Conservation (phyloP, 2,888 invertebrate genomes). For the Drosophila quinaria region DNA sequence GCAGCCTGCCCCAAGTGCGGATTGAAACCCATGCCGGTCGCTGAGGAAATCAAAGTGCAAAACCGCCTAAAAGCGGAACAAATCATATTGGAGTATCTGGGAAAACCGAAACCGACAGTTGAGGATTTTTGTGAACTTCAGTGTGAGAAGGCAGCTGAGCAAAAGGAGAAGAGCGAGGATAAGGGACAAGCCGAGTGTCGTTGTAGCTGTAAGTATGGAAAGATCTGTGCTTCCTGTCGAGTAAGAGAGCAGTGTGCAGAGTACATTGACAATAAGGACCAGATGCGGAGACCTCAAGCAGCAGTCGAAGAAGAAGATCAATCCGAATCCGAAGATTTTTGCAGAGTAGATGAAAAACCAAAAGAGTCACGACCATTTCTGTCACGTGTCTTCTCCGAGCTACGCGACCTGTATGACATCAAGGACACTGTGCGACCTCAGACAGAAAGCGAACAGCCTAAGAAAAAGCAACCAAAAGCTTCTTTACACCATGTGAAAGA, state of each 20-base stretch:
- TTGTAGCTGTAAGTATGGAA: constrained; percentile 69
- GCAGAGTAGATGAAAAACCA: background rate
- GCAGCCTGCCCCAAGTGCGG: constrained; percentile 84
- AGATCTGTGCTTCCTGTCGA: constrained; percentile 77
- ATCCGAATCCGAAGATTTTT: constrained; percentile 24
- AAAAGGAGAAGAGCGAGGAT: background rate
- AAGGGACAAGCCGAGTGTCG: constrained; percentile 28
- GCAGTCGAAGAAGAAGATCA: background rate
- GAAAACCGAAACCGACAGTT: constrained; percentile 27
- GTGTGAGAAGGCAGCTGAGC: constrained; percentile 9
- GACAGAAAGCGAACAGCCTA: background rate
- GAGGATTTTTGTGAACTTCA: constrained; percentile 48
- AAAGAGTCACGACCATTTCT: constrained; percentile 69
- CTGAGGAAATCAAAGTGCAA: constrained; percentile 62
- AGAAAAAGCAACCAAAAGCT: background rate
- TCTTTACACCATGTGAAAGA: background rate
- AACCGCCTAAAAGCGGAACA: constrained; percentile 75
- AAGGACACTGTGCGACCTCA: constrained; percentile 47
- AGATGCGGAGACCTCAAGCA: background rate
- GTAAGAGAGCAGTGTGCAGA: constrained; percentile 74
- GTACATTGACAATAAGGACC: constrained; percentile 39
- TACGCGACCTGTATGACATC: constrained; percentile 74
- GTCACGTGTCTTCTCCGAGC: constrained; percentile 78
- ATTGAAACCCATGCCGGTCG: constrained; percentile 74
- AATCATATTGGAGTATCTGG: constrained; percentile 73